These are phyloP conservation scores for Vireo altiloquus DNA, from an alignment of 2,113 vertebrate genomes.

Conservation along the genomic window DNA sequence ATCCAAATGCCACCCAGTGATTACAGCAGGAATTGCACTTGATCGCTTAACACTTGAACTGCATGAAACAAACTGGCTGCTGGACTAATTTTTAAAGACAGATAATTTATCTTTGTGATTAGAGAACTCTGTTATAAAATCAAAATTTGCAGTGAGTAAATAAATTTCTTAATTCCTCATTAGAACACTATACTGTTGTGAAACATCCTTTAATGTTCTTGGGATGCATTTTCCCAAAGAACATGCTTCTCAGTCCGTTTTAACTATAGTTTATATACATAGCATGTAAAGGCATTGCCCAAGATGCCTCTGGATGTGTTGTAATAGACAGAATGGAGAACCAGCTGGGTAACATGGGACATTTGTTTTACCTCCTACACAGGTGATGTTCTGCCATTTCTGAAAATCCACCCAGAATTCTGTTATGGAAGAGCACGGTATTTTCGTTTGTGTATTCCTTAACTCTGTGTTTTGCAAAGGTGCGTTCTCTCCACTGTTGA, in stretches of 20 bases:
- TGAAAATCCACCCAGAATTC: not conserved
- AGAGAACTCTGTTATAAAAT: not conserved
- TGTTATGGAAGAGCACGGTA: not conserved
- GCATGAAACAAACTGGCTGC: rapidly evolving
- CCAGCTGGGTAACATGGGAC: not conserved
- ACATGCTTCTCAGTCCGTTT: not conserved
- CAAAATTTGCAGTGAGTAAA: not conserved
- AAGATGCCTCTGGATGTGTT: not conserved
- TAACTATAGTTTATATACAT: not conserved
- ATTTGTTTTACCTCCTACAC: not conserved
- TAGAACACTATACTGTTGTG: not conserved
- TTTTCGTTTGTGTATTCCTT: not conserved
- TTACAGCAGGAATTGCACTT: not conserved
- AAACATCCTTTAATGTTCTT: not conserved
- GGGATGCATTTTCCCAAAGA: not conserved
- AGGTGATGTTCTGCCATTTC: not conserved
- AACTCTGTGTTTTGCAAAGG: not conserved
- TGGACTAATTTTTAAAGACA: not conserved
- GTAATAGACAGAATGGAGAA: not conserved
- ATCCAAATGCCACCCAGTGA: constrained; percentile 21
- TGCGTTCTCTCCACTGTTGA: not conserved
- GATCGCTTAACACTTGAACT: rapidly evolving
- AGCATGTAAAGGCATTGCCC: not conserved
- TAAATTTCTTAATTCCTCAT: not conserved
- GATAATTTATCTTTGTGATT: not conserved